Evolutionary conservation across 2,113 vertebrate species (phyloP).

Genomic region (Channa maculata): DNA sequence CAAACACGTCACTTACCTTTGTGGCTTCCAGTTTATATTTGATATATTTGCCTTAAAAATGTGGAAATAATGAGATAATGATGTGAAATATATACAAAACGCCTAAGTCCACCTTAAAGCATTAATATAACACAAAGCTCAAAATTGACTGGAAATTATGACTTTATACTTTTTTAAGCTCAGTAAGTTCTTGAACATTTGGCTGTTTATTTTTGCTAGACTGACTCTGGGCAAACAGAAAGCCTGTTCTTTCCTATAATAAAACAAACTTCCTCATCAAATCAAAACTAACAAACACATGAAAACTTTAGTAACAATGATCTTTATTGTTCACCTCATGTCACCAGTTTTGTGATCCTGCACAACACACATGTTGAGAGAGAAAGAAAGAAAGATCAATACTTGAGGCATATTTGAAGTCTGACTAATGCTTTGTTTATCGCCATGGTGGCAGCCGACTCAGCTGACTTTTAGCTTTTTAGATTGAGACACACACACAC

Average conservation of each 20-base stretch:
- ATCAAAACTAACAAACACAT: background rate
- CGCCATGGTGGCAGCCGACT: slow-evolving; percentile 21
- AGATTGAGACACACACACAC: slow-evolving; percentile 41
- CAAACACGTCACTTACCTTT: background rate
- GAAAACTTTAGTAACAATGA: background rate
- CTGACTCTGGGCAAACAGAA: too few relatives aligned
- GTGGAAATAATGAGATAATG: too few relatives aligned
- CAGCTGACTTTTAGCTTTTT: slow-evolving; percentile 59
- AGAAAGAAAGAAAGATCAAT: slow-evolving; percentile 11
- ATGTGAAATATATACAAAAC: too few relatives aligned
- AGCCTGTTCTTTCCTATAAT: background rate
- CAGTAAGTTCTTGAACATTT: too few relatives aligned
- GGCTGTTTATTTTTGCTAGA: too few relatives aligned
- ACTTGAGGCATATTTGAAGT: slow-evolving; percentile 27
- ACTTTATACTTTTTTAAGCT: too few relatives aligned
- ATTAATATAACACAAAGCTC: too few relatives aligned
- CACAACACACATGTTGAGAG: slow-evolving; percentile 6
- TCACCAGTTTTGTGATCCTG: background rate
- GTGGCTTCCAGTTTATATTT: too few relatives aligned
- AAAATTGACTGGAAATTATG: too few relatives aligned
- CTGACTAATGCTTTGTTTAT: slow-evolving; percentile 39
- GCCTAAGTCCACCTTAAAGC: too few relatives aligned
- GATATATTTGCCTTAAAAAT: too few relatives aligned
- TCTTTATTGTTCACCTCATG: background rate
- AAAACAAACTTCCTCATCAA: too few relatives aligned